Conservation (phyloP, 2,113 vertebrate species). For the Microtus ochrogaster region DNA sequence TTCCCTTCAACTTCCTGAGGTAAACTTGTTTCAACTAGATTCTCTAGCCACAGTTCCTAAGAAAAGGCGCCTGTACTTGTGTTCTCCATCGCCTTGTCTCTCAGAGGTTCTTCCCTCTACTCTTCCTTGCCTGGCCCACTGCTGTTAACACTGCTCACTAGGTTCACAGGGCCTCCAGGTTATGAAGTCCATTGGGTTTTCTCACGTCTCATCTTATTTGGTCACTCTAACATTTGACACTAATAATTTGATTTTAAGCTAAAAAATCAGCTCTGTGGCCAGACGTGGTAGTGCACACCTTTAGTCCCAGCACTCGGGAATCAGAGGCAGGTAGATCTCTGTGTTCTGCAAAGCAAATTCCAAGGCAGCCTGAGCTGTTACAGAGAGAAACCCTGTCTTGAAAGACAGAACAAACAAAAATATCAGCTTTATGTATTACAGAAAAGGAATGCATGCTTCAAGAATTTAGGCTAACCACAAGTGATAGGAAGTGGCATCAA, state of each 20-base stretch:
- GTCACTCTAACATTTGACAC: slow-evolving; percentile 4
- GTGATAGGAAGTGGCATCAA: slow-evolving; percentile 5
- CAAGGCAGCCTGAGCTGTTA: not conserved
- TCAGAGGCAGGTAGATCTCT: not conserved
- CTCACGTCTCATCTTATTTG: slow-evolving; percentile 13
- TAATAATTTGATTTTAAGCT: slow-evolving; percentile 35
- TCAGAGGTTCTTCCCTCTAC: not conserved
- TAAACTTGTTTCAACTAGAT: slow-evolving; percentile 1
- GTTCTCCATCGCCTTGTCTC: not conserved
- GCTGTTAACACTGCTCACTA: not conserved
- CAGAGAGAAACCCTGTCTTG: not conserved
- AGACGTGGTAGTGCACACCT: not conserved
- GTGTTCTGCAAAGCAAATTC: not conserved
- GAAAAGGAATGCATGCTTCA: not conserved
- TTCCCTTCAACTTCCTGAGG: slow-evolving; percentile 15
- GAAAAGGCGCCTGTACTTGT: not conserved
- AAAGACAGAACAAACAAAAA: not conserved
- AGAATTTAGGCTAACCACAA: slow-evolving; percentile 6
- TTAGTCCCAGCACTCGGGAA: not conserved
- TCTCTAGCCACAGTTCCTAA: not conserved
- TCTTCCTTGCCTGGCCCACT: not conserved
- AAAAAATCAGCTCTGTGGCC: not conserved
- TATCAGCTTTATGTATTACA: not conserved
- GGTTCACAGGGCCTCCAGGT: not conserved
- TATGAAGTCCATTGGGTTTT: slow-evolving; percentile 5